Evolutionary conservation across 2,113 vertebrate species (phyloP), one percentile per base, ranked within the genome.

Genomic region (Ictalurus furcatus): DNA sequence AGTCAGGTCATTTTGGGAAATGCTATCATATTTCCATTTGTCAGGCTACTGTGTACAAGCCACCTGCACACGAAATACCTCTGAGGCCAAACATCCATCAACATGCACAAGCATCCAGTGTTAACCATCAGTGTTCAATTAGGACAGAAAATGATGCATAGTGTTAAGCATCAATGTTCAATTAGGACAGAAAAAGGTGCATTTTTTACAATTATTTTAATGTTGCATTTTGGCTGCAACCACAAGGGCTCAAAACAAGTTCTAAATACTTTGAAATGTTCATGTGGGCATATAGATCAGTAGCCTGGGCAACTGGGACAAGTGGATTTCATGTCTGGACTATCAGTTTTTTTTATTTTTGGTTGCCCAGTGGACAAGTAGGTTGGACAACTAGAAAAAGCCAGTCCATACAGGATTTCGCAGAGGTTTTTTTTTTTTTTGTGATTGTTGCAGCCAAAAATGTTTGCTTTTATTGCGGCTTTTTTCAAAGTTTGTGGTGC

Each of bases 1-100:
- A 88, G 93, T 89, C 88, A 69, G 89, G 86, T 59, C 63, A 82
- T 87, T 90, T 81, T 73, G 88, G 74, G 61, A 85, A 44, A 67
- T 56, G 84, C 73, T 85, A 34, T 67, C 25, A 85, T 56, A 73
- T 34, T 87, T 84, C 69, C 81, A 89, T 65, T 78, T 80, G 63
- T 89, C 74, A 88, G 78, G n/a, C 61, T 30, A 56, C 37, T 69
- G 85, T 91, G 84, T 89, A n/a, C 81, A 58, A 81, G 34, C 79
- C 89, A 88, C 85, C 85, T 88, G 88, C 30, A 37, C 34, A 71
- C 56, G 48, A 63, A 63, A 84, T 67, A 83, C 48, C 54, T 59
- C 34, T 37, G 19, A 56, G 81, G n/a, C 80, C 58, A 30, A 63
- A 30, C 63, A 48, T 44, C 82, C 76, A 34, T 16, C 82, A 76